Conservation (phyloP, 2,113 vertebrate genomes). For the Piaya cayana region DNA sequence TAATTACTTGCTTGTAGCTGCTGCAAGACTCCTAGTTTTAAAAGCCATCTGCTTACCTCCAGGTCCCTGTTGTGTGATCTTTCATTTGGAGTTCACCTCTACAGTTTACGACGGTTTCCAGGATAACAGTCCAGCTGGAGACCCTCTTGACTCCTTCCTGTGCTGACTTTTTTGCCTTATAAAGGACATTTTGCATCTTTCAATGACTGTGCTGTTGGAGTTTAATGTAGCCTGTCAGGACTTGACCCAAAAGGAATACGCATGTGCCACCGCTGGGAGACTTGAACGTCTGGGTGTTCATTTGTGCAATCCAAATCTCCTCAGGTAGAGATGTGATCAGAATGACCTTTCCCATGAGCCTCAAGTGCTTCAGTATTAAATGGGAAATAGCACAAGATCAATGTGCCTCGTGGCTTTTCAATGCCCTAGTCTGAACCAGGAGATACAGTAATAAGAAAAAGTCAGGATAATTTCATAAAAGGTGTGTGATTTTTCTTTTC, state of each 20-base stretch:
- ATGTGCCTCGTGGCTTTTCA: background rate
- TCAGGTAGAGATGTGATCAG: background rate
- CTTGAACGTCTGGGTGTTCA: background rate
- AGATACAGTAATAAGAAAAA: constrained; percentile 46
- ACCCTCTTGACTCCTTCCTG: background rate
- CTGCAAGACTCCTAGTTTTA: constrained; percentile 28
- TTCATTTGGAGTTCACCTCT: constrained; percentile 49
- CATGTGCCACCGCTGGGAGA: background rate
- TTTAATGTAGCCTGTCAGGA: background rate
- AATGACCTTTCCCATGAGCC: constrained; percentile 33
- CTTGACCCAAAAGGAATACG: background rate
- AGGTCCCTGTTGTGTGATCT: constrained; percentile 12
- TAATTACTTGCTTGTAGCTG: constrained; percentile 60
- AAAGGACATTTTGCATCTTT: background rate
- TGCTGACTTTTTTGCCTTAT: background rate
- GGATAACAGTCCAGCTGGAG: background rate
- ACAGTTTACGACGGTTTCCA: background rate
- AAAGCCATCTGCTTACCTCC: constrained; percentile 56
- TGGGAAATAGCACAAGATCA: constrained; percentile 28
- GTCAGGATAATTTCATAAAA: constrained; percentile 34
- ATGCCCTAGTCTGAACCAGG: background rate
- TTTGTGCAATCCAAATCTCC: background rate
- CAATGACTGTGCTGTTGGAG: background rate
- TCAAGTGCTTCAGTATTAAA: constrained; percentile 8
- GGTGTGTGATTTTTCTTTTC: background rate